Percentiles rank a stretch among this genome's conserved stretches.
These are phyloP conservation scores for Ptyas mucosa DNA, from an alignment of 2,113 vertebrate genomes.

Conservation along the genomic window DNA sequence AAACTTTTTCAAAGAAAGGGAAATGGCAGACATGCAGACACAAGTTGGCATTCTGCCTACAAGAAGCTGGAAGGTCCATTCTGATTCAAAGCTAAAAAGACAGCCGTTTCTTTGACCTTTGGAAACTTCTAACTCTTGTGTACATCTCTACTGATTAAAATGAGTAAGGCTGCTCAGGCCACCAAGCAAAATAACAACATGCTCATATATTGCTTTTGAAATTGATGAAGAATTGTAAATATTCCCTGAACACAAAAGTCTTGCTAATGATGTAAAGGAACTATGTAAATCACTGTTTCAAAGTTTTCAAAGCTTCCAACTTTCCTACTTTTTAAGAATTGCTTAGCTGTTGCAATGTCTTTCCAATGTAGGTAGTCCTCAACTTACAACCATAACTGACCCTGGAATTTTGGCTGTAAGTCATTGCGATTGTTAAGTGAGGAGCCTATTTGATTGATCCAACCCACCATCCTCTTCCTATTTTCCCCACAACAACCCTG, in stretches of 20 bases:
- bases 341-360: background rate
- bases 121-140: constrained; percentile 53
- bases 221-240: constrained; percentile 41
- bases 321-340: background rate
- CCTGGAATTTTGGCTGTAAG: background rate
- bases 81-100: constrained; percentile 68
- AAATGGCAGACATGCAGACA: constrained; percentile 52
- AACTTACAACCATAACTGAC: background rate
- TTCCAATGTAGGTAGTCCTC: background rate
- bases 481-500: background rate
- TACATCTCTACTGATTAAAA: constrained; percentile 52
- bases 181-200: constrained; percentile 37
- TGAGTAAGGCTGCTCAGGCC: constrained; percentile 54
- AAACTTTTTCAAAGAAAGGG: constrained; percentile 48
- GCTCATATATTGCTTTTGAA: constrained; percentile 34
- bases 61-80: constrained; percentile 59
- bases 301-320: background rate
- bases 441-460: background rate
- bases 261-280: constrained; percentile 27
- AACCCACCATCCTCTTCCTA: background rate
- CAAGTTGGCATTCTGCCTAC: constrained; percentile 52
- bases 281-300: background rate
- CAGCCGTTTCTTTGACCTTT: constrained; percentile 67
- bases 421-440: background rate
- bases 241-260: constrained; percentile 37